Evolutionary conservation across 2,888 invertebrate species (phyloP).

Genomic region (Danaus chrysippus): DNA sequence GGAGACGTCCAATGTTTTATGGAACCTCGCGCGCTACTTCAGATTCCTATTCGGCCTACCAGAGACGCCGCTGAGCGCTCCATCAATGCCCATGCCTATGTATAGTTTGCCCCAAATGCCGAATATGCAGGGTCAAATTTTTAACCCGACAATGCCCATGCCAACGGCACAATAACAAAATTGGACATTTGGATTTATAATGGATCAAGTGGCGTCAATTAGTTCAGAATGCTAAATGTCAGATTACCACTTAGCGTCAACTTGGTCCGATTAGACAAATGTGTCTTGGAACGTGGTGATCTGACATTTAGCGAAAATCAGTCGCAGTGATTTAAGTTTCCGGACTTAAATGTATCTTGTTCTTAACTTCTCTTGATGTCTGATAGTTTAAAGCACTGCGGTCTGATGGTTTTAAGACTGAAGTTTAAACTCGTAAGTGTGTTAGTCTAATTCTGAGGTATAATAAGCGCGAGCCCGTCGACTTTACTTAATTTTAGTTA

Average conservation of each 20-base stretch:
- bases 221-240: conserved; percentile 66
- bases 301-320: conserved; percentile 70
- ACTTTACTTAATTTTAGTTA: conserved; percentile 55
- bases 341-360: conserved; percentile 44
- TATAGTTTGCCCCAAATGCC: conserved; percentile 70
- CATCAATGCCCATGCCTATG: conserved; percentile 70
- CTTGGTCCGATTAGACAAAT: conserved; percentile 28
- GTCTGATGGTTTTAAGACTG: conserved; percentile 57
- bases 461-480: conserved; percentile 72
- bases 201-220: conserved; percentile 69
- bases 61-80: conserved; percentile 63
- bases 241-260: conserved; percentile 59
- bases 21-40: conserved; percentile 76
- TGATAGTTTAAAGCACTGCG: conserved; percentile 53
- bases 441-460: conserved; percentile 47
- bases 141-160: conserved; percentile 50
- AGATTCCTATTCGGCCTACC: conserved; percentile 71
- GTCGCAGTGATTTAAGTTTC: conserved; percentile 62
- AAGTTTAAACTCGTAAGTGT: conserved; percentile 46
- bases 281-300: conserved; percentile 53
- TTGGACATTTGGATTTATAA: conserved; percentile 59
- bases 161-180: conserved; percentile 59
- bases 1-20: conserved; percentile 77
- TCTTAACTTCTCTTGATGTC: conserved; percentile 31
- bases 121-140: conserved; percentile 39